Evolutionary conservation across 2,113 vertebrate genomes (phyloP), one percentile per base, ranked within the genome.

Genomic region (Drymodes brunneopygia): DNA sequence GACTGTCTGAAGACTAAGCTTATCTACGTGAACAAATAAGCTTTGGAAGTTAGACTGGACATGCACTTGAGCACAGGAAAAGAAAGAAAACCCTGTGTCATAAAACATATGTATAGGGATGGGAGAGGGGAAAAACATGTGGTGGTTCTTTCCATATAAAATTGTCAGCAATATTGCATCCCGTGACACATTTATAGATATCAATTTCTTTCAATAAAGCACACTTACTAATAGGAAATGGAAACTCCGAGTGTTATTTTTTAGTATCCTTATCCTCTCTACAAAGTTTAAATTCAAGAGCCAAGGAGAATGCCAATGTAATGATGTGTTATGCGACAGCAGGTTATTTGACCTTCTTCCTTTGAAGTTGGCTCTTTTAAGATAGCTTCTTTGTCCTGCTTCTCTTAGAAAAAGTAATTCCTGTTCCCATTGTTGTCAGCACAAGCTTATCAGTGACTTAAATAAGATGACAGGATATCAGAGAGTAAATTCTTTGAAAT

Each of bases 341-440:
- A 94, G 83, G 86, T 94, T 94, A 92, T 88, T 80, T 94, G 96
- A 94, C 92, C 92, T 86, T 47, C 29, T 65, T 83, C 64, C 80
- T 94, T 96, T 96, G 91, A 94, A 92, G 86, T 29, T 50, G 67
- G 33, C 19, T 92, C 80, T 94, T 93, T 88, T 53, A 90, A 88
- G 88, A 74, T 42, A 88, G 56, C 24, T 88, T 81, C 86, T 95
- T 95, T 97, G 92, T 94, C 69, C 38, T 23, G 18, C 12, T 92
- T 66, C 71, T 83, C 51, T 81, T 44, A 84, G 53, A 86, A 94
- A 92, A 86, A 50, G 38, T 36, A 88, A 83, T 86, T 93, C 75
- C 60, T 74, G 42, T 81, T 94, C 64, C 69, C 65, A 81, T 84
- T 95, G 88, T 88, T 80, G 65, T 90, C 88, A 86, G 56, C 3